Percentiles rank a stretch among this genome's conserved stretches.
These are phyloP conservation scores for Nebria ingens DNA, from an alignment of 1,140 invertebrate genomes.

Conservation along the genomic window DNA sequence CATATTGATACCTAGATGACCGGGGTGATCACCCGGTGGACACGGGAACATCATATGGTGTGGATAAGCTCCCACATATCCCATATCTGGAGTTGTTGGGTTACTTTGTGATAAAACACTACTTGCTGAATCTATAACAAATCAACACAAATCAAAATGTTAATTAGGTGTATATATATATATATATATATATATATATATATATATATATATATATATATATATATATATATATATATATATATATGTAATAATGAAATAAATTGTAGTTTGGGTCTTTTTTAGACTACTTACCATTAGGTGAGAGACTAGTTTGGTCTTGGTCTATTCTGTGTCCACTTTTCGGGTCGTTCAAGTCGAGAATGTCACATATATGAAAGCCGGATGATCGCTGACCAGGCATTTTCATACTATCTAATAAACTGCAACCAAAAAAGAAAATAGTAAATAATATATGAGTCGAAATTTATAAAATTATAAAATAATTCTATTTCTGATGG, in stretches of 20 bases:
- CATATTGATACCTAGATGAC: not conserved
- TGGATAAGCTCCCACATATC: not conserved
- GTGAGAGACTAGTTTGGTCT: constrained; percentile 11
- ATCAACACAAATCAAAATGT: not conserved
- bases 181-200: constrained; percentile 1
- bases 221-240: constrained; percentile 1
- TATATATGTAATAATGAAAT: too few species aligned
- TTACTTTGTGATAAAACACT: constrained; percentile 1
- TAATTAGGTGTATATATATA: not conserved
- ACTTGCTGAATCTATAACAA: not conserved
- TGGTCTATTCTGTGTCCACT: constrained; percentile 23
- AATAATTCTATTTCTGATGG: too few species aligned
- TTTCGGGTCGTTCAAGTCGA: constrained; percentile 43
- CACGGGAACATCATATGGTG: constrained; percentile 4
- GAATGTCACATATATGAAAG: constrained; percentile 53
- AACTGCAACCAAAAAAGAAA: constrained; percentile 36
- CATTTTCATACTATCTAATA: constrained; percentile 57
- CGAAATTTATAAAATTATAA: too few species aligned
- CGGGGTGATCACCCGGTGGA: not conserved
- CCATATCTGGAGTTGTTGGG: constrained; percentile 1
- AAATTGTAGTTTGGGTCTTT: too few species aligned
- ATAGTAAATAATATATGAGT: too few species aligned
- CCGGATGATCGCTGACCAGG: constrained; percentile 42
- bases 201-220: constrained; percentile 1
- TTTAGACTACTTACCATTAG: constrained; percentile 2